A percentile compares a stretch with the other conserved stretches of the same genome.
phyloP scores from a whole-genome alignment of 2,113 vertebrate species.

The Rhinichthys klamathensis region DNA sequence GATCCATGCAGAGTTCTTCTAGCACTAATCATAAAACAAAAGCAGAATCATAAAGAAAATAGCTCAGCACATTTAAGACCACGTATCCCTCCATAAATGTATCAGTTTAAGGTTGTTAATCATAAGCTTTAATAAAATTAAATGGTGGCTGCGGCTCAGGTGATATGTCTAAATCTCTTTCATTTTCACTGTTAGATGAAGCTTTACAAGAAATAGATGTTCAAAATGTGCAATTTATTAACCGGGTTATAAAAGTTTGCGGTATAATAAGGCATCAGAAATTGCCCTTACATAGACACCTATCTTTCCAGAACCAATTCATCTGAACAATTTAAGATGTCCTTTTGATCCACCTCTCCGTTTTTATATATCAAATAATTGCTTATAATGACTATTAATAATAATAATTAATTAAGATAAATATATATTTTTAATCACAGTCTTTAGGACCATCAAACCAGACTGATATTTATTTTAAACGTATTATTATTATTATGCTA shows the following conservation, averaged over 20 bases:
- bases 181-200: neutral
- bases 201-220: neutral
- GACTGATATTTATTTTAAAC: neutral
- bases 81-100: neutral
- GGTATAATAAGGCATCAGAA: neutral
- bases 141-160: neutral
- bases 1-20: neutral
- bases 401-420: too few relatives aligned
- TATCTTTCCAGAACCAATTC: neutral
- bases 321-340: neutral
- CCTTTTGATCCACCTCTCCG: too few relatives aligned
- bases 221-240: neutral
- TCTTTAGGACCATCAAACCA: neutral
- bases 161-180: neutral
- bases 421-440: too few relatives aligned
- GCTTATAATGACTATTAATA: too few relatives aligned
- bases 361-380: too few relatives aligned
- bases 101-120: neutral
- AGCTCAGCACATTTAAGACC: neutral
- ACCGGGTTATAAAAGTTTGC: neutral
- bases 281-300: neutral
- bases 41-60: neutral
- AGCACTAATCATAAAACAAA: slow-evolving; percentile 18
- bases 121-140: neutral
- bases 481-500: too few relatives aligned